A percentile compares a stretch with the other conserved stretches of the same genome.
Evolutionary conservation across 2,888 invertebrate genomes (phyloP).

Genomic region (Megastigmus dorsalis): DNA sequence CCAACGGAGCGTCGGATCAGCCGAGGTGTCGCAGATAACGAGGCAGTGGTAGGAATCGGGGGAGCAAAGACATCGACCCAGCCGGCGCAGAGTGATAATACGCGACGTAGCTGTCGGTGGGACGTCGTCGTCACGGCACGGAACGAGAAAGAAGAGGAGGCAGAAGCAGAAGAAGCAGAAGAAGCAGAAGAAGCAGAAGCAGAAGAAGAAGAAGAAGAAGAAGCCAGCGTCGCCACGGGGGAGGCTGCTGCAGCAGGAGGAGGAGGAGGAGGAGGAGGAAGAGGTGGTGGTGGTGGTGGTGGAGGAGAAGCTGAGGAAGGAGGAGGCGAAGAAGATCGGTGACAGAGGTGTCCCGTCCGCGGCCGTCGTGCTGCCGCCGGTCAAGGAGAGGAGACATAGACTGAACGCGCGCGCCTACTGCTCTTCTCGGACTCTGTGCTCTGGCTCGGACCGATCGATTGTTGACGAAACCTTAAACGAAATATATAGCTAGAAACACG

Average conservation of each 20-base stretch:
- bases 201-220: conserved; percentile 33
- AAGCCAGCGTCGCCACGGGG: not conserved
- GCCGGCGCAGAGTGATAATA: too few relatives aligned
- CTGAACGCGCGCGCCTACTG: not conserved
- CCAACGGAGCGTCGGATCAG: not conserved
- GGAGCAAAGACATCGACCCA: not conserved
- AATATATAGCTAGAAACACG: not conserved
- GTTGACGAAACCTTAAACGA: conserved; percentile 9
- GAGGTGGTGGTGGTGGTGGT: conserved; percentile 4
- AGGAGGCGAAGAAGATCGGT: conserved; percentile 29
- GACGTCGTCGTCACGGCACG: not conserved
- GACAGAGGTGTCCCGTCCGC: conserved; percentile 29
- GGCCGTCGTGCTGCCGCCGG: conserved; percentile 32
- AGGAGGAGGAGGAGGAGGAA: conserved; percentile 22
- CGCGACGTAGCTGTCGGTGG: too few relatives aligned
- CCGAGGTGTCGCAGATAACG: not conserved
- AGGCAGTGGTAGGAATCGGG: not conserved
- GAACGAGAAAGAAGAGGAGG: conserved; percentile 24
- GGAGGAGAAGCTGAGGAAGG: conserved; percentile 3
- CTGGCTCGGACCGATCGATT: not conserved
- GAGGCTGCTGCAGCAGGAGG: not conserved
- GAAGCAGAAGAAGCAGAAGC: conserved; percentile 9
- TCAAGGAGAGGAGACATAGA: conserved; percentile 30
- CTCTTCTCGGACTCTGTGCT: not conserved
- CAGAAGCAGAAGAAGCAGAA: not conserved